Conservation (phyloP, 2,113 vertebrate genomes). For the Rhipidura dahli region DNA sequence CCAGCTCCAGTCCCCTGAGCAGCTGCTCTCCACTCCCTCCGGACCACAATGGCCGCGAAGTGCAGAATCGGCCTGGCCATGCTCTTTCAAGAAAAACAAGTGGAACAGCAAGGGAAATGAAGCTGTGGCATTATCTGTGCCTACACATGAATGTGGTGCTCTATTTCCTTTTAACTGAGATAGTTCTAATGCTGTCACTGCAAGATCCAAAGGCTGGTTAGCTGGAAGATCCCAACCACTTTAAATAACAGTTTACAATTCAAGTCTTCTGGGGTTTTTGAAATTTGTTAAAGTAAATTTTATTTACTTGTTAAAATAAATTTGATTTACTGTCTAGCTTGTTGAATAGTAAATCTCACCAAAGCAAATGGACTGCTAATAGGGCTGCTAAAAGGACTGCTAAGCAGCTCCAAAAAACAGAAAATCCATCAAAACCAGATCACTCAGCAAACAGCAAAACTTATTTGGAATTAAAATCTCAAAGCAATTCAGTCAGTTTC, state of each 20-base stretch:
- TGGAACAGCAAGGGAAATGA: background rate
- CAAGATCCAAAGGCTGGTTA: background rate
- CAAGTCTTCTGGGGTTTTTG: background rate
- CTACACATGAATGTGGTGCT: fast-evolving
- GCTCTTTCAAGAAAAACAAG: background rate
- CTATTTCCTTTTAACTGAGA: background rate
- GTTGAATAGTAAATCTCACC: background rate
- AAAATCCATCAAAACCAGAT: background rate
- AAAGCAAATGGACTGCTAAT: background rate
- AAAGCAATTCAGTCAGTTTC: background rate
- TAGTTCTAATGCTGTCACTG: background rate
- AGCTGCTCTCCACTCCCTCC: background rate
- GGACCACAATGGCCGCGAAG: fast-evolving
- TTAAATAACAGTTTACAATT: fast-evolving
- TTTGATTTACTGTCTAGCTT: background rate
- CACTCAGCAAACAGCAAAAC: background rate
- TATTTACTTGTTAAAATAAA: background rate
- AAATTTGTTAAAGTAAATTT: background rate
- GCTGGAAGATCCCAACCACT: background rate
- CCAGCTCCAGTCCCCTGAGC: fast-evolving
- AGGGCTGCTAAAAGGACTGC: no score
- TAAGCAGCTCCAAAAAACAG: background rate
- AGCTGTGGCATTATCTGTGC: background rate
- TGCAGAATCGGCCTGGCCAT: fast-evolving
- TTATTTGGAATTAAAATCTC: background rate